A percentile compares a stretch with the other conserved stretches of the same genome.
phyloP scores from a whole-genome alignment of 1,140 invertebrate genomes.

The Bombus huntii region DNA sequence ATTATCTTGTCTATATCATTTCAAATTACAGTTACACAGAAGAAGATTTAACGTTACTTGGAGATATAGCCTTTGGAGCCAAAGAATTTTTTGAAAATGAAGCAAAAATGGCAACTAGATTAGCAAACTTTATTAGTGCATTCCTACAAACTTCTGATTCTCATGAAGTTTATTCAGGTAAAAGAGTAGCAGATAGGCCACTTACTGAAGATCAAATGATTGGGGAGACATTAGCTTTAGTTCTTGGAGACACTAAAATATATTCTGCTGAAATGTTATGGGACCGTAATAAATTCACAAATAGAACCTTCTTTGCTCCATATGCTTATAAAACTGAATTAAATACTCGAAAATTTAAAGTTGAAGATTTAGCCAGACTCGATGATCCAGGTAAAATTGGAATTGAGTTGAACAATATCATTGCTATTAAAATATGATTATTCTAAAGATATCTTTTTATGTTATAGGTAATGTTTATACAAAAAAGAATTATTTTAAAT shows the following conservation, averaged over 20 bases:
- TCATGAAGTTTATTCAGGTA: constrained; percentile 96
- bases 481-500: constrained; percentile 93
- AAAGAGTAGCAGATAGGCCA: constrained; percentile 92
- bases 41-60: constrained; percentile 89
- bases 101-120: constrained; percentile 95
- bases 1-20: background rate
- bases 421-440: background rate
- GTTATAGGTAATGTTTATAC: constrained; percentile 89
- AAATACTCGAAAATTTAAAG: constrained; percentile 92
- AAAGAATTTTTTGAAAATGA: constrained; percentile 96
- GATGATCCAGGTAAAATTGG: constrained; percentile 87
- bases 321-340: constrained; percentile 94
- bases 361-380: constrained; percentile 93
- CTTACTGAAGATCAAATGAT: constrained; percentile 97
- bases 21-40: constrained; percentile 85
- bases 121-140: constrained; percentile 97
- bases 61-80: constrained; percentile 93
- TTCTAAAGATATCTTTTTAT: background rate
- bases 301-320: constrained; percentile 95
- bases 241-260: constrained; percentile 95
- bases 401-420: background rate
- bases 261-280: constrained; percentile 96
- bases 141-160: constrained; percentile 97
- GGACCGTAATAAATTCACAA: constrained; percentile 97
- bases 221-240: constrained; percentile 94